phyloP scores from a whole-genome alignment of 2,113 vertebrate species.

The Speoplatyrhinus poulsoni region DNA sequence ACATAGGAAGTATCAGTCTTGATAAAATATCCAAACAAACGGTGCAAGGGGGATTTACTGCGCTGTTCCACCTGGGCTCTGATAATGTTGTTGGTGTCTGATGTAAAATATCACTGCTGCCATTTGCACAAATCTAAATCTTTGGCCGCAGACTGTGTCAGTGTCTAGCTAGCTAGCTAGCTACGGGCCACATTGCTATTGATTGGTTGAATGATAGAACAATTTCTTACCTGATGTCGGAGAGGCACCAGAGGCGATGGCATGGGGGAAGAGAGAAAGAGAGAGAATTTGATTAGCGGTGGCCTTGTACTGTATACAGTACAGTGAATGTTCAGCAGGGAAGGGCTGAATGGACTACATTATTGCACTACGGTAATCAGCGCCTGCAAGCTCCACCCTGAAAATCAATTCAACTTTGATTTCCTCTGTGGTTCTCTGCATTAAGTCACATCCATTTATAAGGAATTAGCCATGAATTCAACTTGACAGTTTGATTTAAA shows the following conservation, averaged over 20 bases:
- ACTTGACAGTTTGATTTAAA: slow-evolving; percentile 28
- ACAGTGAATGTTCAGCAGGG: slow-evolving; percentile 50
- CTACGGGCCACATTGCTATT: slow-evolving; percentile 71
- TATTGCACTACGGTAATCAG: slow-evolving; percentile 54
- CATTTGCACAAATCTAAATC: slow-evolving; percentile 75
- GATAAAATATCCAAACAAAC: slow-evolving; percentile 72
- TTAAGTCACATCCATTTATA: slow-evolving; percentile 24
- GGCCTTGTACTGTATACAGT: slow-evolving; percentile 60
- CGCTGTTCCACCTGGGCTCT: slow-evolving; percentile 54
- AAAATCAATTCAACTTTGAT: slow-evolving; percentile 47
- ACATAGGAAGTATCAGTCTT: slow-evolving; percentile 61
- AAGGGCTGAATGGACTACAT: slow-evolving; percentile 42
- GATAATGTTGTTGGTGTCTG: slow-evolving; percentile 67
- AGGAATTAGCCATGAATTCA: slow-evolving; percentile 20
- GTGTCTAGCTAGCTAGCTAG: slow-evolving; percentile 64
- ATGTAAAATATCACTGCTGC: slow-evolving; percentile 65
- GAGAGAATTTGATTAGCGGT: slow-evolving; percentile 70
- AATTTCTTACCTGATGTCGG: slow-evolving; percentile 77
- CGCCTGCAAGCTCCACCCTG: slow-evolving; percentile 37
- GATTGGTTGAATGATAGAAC: slow-evolving; percentile 72
- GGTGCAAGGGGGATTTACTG: slow-evolving; percentile 60
- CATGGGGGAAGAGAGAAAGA: slow-evolving; percentile 50
- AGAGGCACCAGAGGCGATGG: slow-evolving; percentile 63
- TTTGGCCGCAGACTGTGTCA: slow-evolving; percentile 51
- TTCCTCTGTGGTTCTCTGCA: slow-evolving; percentile 38